phyloP scores from a whole-genome alignment of 2,113 vertebrate genomes.

The Erinaceus europaeus region DNA sequence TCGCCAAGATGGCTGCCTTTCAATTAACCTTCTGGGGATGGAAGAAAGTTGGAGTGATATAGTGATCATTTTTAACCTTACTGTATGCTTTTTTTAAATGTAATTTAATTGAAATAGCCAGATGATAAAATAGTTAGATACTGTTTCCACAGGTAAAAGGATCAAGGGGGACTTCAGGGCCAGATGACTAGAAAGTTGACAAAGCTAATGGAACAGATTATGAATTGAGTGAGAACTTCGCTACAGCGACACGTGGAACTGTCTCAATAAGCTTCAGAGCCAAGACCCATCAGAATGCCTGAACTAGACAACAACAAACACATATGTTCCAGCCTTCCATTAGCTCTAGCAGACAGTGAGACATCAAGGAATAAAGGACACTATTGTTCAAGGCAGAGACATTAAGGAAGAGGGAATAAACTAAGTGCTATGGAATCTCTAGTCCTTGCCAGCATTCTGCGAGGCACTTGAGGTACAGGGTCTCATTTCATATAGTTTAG shows the following conservation, averaged over 20 bases:
- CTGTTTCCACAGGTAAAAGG: slow-evolving; percentile 81
- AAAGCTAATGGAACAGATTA: slow-evolving; percentile 61
- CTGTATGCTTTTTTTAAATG: slow-evolving; percentile 76
- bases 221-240: background rate
- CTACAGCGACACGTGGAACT: background rate
- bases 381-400: background rate
- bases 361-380: background rate
- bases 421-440: background rate
- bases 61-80: slow-evolving; percentile 86
- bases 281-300: background rate
- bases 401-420: background rate
- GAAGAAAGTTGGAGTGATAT: slow-evolving; percentile 86
- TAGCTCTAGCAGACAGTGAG: background rate
- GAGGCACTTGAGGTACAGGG: background rate
- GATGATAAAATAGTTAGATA: slow-evolving; percentile 82
- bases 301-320: background rate
- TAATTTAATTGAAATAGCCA: slow-evolving; percentile 86
- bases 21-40: slow-evolving; percentile 88
- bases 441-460: background rate
- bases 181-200: slow-evolving; percentile 71
- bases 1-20: slow-evolving; percentile 87
- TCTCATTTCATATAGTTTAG: background rate
- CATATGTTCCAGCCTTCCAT: background rate
- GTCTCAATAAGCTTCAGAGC: background rate
- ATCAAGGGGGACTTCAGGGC: slow-evolving; percentile 71